A percentile compares a stretch with the other conserved stretches of the same genome.
phyloP scores from a whole-genome alignment of 2,888 invertebrate species.

The Eucriotettix oculatus region DNA sequence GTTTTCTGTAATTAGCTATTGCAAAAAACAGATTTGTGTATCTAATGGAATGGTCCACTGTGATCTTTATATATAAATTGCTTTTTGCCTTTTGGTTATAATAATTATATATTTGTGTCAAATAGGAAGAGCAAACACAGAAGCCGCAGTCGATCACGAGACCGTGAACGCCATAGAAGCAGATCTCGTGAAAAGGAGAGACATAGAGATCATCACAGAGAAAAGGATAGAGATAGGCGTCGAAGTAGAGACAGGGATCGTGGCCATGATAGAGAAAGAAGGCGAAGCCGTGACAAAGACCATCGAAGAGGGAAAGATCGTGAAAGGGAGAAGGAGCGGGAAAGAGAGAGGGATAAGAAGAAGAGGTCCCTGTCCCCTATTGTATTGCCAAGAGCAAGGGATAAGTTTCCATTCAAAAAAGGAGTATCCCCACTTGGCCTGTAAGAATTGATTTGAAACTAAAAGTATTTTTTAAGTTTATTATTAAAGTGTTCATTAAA shows the following conservation, averaged over 20 bases:
- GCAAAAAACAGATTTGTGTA: background rate
- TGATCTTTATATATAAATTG: background rate
- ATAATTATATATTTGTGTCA: too few relatives aligned
- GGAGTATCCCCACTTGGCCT: slow-evolving; percentile 26
- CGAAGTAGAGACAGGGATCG: slow-evolving; percentile 20
- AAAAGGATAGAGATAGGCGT: slow-evolving; percentile 15
- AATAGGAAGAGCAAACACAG: slow-evolving; percentile 26
- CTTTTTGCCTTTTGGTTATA: too few relatives aligned
- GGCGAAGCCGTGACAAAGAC: slow-evolving; percentile 23
- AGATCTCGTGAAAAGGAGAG: slow-evolving; percentile 18
- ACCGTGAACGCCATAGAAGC: slow-evolving; percentile 25
- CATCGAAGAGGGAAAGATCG: slow-evolving; percentile 23
- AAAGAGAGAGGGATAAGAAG: slow-evolving; percentile 23
- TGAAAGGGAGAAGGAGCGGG: slow-evolving; percentile 26
- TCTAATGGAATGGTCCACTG: background rate
- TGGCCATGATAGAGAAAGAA: slow-evolving; percentile 17
- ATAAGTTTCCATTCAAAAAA: slow-evolving; percentile 25
- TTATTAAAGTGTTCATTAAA: background rate
- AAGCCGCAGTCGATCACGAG: slow-evolving; percentile 32
- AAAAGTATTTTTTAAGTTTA: too few relatives aligned
- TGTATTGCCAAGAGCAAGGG: slow-evolving; percentile 26
- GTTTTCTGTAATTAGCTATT: background rate
- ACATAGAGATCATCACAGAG: slow-evolving; percentile 21
- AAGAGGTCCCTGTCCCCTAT: slow-evolving; percentile 19
- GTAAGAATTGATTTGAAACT: slow-evolving; percentile 19